These are phyloP conservation scores for Drosophila simulans DNA, from an alignment of 1,140 invertebrate species.

Conservation along the genomic window DNA sequence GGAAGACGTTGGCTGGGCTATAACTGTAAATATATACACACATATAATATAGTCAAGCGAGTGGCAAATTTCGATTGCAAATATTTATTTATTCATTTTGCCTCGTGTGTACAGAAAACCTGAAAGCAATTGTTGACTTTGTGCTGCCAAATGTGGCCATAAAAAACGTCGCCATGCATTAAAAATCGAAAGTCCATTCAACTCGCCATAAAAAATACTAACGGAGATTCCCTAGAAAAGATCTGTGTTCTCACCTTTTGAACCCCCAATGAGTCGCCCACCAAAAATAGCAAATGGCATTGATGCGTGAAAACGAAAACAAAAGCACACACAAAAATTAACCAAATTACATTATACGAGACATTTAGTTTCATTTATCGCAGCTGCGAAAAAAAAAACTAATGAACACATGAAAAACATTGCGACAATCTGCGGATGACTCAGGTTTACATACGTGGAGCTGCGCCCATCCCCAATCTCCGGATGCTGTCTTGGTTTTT, in stretches of 20 bases:
- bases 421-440: slow-evolving; percentile 40
- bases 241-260: slow-evolving; percentile 48
- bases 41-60: slow-evolving; percentile 59
- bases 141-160: slow-evolving; percentile 56
- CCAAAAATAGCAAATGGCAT: slow-evolving; percentile 70
- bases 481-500: slow-evolving; percentile 22
- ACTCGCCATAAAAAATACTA: slow-evolving; percentile 38
- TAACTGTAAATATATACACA: slow-evolving; percentile 66
- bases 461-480: slow-evolving; percentile 3
- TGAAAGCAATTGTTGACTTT: slow-evolving; percentile 64
- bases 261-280: slow-evolving; percentile 47
- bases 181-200: slow-evolving; percentile 79
- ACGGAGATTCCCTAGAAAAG: slow-evolving; percentile 24
- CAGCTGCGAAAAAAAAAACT: slow-evolving; percentile 36
- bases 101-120: slow-evolving; percentile 28
- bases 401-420: slow-evolving; percentile 17
- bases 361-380: slow-evolving; percentile 63
- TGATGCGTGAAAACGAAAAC: slow-evolving; percentile 66
- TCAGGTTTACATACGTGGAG: slow-evolving; percentile 20
- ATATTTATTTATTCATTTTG: slow-evolving; percentile 66
- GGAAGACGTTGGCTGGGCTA: slow-evolving; percentile 32
- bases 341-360: slow-evolving; percentile 72
- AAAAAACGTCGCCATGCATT: slow-evolving; percentile 47
- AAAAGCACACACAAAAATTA: slow-evolving; percentile 37
- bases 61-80: slow-evolving; percentile 59